A percentile compares a stretch with the other conserved stretches of the same genome.
These are phyloP conservation scores for Bombylius discolor DNA, from an alignment of 2,888 invertebrate species.

Conservation along the genomic window DNA sequence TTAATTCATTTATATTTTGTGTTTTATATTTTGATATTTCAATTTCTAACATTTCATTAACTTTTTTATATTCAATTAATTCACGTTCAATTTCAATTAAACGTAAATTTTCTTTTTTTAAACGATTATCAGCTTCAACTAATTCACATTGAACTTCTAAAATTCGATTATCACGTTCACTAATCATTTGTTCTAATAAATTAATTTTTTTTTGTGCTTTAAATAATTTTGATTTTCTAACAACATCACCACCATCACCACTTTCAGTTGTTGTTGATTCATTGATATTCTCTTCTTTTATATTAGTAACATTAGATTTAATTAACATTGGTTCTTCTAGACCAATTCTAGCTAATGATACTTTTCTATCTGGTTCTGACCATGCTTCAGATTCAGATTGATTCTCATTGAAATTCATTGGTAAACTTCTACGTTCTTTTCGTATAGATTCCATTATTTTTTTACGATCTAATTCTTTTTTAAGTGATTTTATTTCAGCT, in stretches of 20 bases:
- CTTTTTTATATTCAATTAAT: constrained; percentile 22
- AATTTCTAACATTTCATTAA: constrained; percentile 24
- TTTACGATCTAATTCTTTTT: constrained; percentile 24
- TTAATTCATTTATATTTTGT: constrained; percentile 10
- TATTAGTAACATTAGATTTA: constrained; percentile 21
- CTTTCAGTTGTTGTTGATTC: constrained; percentile 9
- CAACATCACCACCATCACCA: constrained; percentile 18
- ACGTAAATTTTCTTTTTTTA: constrained; percentile 27
- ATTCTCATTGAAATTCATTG: constrained; percentile 19
- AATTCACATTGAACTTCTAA: constrained; percentile 30
- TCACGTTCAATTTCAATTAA: constrained; percentile 18
- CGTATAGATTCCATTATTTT: constrained; percentile 15
- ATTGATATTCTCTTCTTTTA: constrained; percentile 16
- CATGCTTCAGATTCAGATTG: constrained; percentile 68
- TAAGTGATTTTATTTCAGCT: constrained; percentile 26
- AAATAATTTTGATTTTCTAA: constrained; percentile 20
- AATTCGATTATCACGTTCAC: constrained; percentile 37
- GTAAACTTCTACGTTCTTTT: constrained; percentile 30
- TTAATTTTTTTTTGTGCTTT: constrained; percentile 34
- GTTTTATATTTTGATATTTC: constrained; percentile 22
- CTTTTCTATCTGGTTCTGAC: constrained; percentile 75
- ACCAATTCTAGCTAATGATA: constrained; percentile 69
- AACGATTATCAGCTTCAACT: constrained; percentile 30
- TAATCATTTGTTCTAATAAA: constrained; percentile 34
- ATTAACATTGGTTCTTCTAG: constrained; percentile 36